A percentile compares a stretch with the other conserved stretches of the same genome.
phyloP scores from a whole-genome alignment of 2,888 invertebrate genomes.

The Himalopsyche kuldschensis region DNA sequence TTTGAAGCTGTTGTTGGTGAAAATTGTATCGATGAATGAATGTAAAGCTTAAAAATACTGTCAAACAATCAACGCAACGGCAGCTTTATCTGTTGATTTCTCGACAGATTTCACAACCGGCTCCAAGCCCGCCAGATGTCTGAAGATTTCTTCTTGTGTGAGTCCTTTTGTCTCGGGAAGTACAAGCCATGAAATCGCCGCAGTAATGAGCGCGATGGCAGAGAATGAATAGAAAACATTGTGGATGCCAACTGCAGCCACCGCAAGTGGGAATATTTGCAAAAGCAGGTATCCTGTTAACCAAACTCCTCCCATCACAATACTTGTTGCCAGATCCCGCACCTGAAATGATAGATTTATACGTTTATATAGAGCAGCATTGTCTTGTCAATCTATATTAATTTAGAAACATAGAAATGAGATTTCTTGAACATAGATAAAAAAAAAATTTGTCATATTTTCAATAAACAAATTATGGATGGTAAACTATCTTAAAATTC shows the following conservation, averaged over 20 bases:
- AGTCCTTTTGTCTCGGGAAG: constrained; percentile 58
- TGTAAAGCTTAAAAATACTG: too few species aligned
- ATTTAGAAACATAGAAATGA: too few species aligned
- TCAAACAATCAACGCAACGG: not conserved
- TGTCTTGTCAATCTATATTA: not conserved
- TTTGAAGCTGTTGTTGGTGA: too few species aligned
- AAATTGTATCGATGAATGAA: too few species aligned
- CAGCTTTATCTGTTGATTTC: not conserved
- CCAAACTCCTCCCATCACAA: constrained; percentile 53
- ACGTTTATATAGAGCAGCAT: too few species aligned
- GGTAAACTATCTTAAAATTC: too few species aligned
- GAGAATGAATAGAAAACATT: constrained; percentile 53
- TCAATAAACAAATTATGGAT: too few species aligned
- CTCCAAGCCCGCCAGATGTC: not conserved
- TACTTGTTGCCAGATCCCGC: constrained; percentile 48
- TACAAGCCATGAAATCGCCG: constrained; percentile 45
- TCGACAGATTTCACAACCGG: not conserved
- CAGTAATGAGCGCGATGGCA: constrained; percentile 44
- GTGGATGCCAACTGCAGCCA: constrained; percentile 46
- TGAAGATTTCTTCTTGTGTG: constrained; percentile 48
- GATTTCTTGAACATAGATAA: too few species aligned
- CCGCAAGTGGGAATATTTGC: constrained; percentile 50
- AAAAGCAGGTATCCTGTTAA: constrained; percentile 52
- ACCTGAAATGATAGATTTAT: constrained; percentile 32
- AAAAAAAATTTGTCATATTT: too few species aligned